A percentile compares a stretch with the other conserved stretches of the same genome.
Evolutionary conservation across 2,888 invertebrate species (phyloP).

Genomic region (Gnatocerus cornutus): DNA sequence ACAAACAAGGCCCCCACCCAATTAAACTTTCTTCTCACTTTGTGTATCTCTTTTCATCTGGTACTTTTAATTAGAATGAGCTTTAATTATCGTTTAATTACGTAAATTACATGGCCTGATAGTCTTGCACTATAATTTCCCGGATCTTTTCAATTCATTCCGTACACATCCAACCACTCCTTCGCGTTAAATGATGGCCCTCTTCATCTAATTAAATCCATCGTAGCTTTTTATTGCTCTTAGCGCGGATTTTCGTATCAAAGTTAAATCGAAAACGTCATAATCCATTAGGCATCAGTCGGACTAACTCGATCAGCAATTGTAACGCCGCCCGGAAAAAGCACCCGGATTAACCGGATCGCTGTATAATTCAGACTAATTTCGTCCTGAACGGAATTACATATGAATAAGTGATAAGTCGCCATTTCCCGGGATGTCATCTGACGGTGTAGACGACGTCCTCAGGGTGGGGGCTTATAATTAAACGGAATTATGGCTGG

Average conservation of each 20-base stretch:
- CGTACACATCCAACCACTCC: slow-evolving; percentile 31
- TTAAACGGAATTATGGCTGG: slow-evolving; percentile 53
- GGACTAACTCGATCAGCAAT: slow-evolving; percentile 43
- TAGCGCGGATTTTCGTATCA: slow-evolving; percentile 32
- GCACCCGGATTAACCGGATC: slow-evolving; percentile 61
- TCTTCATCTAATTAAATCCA: slow-evolving; percentile 44
- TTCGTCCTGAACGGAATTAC: slow-evolving; percentile 67
- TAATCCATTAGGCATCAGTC: slow-evolving; percentile 40
- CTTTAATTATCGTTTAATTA: slow-evolving; percentile 62
- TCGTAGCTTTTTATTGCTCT: slow-evolving; percentile 32
- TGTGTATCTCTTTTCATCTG: slow-evolving; percentile 58
- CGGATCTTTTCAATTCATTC: slow-evolving; percentile 49
- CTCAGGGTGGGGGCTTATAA: slow-evolving; percentile 48
- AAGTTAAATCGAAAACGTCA: slow-evolving; percentile 42
- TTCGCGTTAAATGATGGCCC: slow-evolving; percentile 47
- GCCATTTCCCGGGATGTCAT: slow-evolving; percentile 62
- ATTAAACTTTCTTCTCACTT: slow-evolving; percentile 58
- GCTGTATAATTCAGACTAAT: slow-evolving; percentile 67
- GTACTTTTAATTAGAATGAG: slow-evolving; percentile 60
- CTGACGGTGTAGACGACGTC: slow-evolving; percentile 36
- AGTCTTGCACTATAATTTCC: slow-evolving; percentile 54
- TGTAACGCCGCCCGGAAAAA: slow-evolving; percentile 50
- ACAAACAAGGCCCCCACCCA: slow-evolving; percentile 54
- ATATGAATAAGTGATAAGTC: slow-evolving; percentile 66
- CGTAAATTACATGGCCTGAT: slow-evolving; percentile 55